Evolutionary conservation across 1,140 invertebrate species (phyloP).

Genomic region (Drosophila carrolli): DNA sequence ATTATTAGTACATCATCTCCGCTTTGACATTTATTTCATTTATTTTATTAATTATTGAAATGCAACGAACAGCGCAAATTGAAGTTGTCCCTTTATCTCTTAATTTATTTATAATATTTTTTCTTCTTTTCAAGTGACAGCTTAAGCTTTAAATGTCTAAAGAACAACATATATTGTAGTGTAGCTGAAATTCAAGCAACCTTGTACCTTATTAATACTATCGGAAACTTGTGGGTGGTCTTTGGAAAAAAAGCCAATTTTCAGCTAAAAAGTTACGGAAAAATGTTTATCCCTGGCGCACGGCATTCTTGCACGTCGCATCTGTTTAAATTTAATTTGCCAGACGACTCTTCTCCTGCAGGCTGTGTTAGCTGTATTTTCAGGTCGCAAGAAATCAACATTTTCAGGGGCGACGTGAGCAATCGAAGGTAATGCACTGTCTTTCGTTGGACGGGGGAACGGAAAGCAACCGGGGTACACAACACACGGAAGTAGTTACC

Average conservation of each 20-base stretch:
- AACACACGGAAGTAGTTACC: constrained; percentile 78
- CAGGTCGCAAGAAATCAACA: constrained; percentile 80
- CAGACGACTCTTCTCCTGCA: constrained; percentile 32
- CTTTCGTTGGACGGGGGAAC: background rate
- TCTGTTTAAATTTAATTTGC: constrained; percentile 81
- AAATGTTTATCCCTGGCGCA: constrained; percentile 50
- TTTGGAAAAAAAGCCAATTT: constrained; percentile 17
- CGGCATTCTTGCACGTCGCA: constrained; percentile 65
- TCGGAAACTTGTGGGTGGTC: constrained; percentile 12
- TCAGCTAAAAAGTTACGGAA: constrained; percentile 34
- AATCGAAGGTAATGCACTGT: constrained; percentile 75
- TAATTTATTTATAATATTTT: too few species aligned
- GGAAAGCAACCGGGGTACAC: background rate
- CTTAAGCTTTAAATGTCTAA: too few species aligned
- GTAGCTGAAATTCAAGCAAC: too few species aligned
- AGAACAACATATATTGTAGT: too few species aligned
- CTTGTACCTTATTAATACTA: constrained; percentile 7
- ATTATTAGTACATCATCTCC: too few species aligned
- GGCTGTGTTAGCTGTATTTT: constrained; percentile 50
- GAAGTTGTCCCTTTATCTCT: too few species aligned
- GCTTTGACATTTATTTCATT: too few species aligned
- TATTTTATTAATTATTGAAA: too few species aligned
- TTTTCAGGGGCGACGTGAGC: constrained; percentile 65
- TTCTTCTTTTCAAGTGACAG: too few species aligned
- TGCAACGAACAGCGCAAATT: too few species aligned